Evolutionary conservation across 1,140 invertebrate species (phyloP), one percentile per base, ranked within the genome.

Genomic region (Bombus soroeensis): DNA sequence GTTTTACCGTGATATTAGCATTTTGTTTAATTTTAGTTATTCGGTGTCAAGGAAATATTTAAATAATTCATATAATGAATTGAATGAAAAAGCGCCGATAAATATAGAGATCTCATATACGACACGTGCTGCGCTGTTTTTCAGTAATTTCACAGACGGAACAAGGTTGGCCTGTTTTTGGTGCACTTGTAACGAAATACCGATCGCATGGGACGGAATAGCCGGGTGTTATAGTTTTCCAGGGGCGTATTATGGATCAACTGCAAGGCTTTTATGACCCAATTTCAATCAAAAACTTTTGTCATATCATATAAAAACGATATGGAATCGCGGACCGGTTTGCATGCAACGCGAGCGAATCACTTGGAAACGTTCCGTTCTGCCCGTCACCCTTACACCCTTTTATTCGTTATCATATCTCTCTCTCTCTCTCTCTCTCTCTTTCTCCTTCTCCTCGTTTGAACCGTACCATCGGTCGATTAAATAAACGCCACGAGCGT

Each of bases 191-290:
- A 70, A 74, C 62, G 37, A 70, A 83, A 83, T 68, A 66, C 72
- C 43, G 73, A 68, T 59, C 12, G 13, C 28, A 25, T 15, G 32
- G 39, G 8, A 43, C 6, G 13, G 15, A 57, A 47, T 6, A 18
- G 1, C 5, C 1, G n/a, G 47, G 78, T 22, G 76, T 84, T 79
- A 72, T 28, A 43, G 80, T 85, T 86, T 76, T 82, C 32, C 47
- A 71, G 43, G 32, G 71, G 13, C 25, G 32, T 13, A 22, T 9
- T 66, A 66, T 34, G 74, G 77, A 85, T 87, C 68, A 77, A 57
- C 85, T 72, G 66, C 81, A 57, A 87, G 85, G 74, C 68, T 71
- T 83, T 77, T 73, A 83, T 64, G 83, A 85, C 83, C 86, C 53
- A 85, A 41, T 87, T 87, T 85, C 34, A 10, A 15, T 59, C 57